phyloP scores from a whole-genome alignment of 2,888 invertebrate genomes.

The Aleiodes alternator region DNA sequence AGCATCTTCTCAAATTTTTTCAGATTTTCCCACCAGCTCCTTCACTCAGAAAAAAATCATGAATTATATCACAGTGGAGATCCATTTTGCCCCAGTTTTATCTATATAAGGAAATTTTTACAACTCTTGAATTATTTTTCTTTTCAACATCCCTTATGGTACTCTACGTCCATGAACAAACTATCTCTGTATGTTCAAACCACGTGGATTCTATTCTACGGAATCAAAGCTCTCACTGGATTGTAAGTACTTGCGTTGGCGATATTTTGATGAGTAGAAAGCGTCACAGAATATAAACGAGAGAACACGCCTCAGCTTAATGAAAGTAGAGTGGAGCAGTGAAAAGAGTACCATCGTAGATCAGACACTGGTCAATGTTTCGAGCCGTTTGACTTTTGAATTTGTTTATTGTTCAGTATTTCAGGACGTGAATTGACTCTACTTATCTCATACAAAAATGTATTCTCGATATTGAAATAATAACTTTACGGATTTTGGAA shows the following conservation, averaged over 20 bases:
- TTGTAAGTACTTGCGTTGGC: constrained; percentile 57
- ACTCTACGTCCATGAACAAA: constrained; percentile 1
- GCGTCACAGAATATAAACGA: constrained; percentile 34
- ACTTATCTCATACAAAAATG: constrained; percentile 32
- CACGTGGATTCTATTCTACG: constrained; percentile 25
- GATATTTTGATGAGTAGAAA: constrained; percentile 42
- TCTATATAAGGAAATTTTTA: too few relatives aligned
- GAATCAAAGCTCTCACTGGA: constrained; percentile 12
- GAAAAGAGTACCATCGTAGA: constrained; percentile 28
- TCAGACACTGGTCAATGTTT: not conserved
- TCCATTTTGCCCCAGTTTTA: too few relatives aligned
- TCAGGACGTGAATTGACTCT: constrained; percentile 8
- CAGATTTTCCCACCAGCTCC: too few relatives aligned
- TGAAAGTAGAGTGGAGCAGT: constrained; percentile 32
- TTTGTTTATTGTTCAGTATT: constrained; percentile 2
- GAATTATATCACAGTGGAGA: too few relatives aligned
- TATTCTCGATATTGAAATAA: constrained; percentile 18
- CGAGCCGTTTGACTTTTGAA: not conserved
- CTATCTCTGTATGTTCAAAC: constrained; percentile 13
- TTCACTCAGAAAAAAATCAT: too few relatives aligned
- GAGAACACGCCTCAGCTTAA: constrained; percentile 20
- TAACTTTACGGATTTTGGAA: constrained; percentile 8
- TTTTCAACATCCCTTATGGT: not conserved
- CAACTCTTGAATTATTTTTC: not conserved
- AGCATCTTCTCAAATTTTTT: too few relatives aligned